phyloP scores from a whole-genome alignment of 1,140 invertebrate genomes.

The Tetranychus cinnabarinus region DNA sequence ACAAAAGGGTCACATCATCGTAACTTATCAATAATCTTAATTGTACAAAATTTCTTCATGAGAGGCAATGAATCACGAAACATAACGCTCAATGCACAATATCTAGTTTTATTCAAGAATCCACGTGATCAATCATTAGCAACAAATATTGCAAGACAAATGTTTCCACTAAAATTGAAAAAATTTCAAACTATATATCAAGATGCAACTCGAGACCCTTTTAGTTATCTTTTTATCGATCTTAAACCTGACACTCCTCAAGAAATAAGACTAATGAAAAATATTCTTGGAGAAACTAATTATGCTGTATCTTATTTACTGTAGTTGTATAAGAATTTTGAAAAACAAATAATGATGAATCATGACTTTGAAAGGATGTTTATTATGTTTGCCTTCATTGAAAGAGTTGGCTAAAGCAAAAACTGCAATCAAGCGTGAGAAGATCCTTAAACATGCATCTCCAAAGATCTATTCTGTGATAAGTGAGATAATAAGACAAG shows the following conservation, averaged over 20 bases:
- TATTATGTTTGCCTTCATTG: neutral
- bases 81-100: neutral
- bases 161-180: neutral
- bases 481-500: neutral
- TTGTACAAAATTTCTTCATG: neutral
- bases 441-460: neutral
- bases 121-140: neutral
- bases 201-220: neutral
- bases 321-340: neutral
- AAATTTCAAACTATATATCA: neutral
- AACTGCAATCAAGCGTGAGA: neutral
- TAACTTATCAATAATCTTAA: too few species aligned
- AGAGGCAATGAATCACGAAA: neutral
- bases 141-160: neutral
- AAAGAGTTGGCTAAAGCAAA: neutral
- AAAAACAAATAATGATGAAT: neutral
- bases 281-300: neutral
- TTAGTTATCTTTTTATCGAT: neutral
- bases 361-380: neutral
- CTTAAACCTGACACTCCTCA: neutral
- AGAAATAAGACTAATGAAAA: neutral
- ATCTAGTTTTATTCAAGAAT: neutral
- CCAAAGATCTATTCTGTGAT: neutral
- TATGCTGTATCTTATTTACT: neutral
- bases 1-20: too few species aligned